Conservation (phyloP, 2,888 invertebrate species). For the Ornithoptera priamus region DNA sequence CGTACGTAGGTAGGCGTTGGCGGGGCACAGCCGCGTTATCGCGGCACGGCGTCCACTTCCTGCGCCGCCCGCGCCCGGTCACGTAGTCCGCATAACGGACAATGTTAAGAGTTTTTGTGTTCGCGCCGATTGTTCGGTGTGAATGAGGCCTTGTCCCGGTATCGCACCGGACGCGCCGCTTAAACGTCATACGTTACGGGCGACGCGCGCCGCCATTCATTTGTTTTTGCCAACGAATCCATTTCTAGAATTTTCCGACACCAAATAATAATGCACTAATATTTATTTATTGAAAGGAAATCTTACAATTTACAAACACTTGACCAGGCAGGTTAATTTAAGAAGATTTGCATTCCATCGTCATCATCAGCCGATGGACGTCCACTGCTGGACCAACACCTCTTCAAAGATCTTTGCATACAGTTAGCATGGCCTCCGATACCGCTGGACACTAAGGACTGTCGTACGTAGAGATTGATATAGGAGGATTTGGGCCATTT, state of each 20-base stretch:
- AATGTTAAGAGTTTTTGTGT: slow-evolving; percentile 38
- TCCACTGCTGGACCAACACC: too few relatives aligned
- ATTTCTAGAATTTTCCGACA: not conserved
- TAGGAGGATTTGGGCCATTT: too few relatives aligned
- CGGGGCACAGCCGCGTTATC: slow-evolving; percentile 38
- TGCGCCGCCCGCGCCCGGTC: slow-evolving; percentile 36
- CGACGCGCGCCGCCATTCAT: slow-evolving; percentile 4
- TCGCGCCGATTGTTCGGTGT: slow-evolving; percentile 36
- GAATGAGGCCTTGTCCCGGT: slow-evolving; percentile 36
- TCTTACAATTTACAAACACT: too few relatives aligned
- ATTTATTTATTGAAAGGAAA: too few relatives aligned
- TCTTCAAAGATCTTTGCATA: too few relatives aligned
- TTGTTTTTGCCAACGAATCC: slow-evolving; percentile 13
- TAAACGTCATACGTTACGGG: slow-evolving; percentile 23
- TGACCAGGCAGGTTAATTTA: too few relatives aligned
- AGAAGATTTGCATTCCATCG: too few relatives aligned
- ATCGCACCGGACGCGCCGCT: slow-evolving; percentile 41
- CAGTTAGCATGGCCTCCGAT: too few relatives aligned
- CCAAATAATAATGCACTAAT: not conserved
- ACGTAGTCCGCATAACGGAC: slow-evolving; percentile 40
- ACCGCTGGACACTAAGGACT: too few relatives aligned
- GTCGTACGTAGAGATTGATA: too few relatives aligned
- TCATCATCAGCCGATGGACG: too few relatives aligned
- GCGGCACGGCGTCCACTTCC: slow-evolving; percentile 36
- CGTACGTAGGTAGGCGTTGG: slow-evolving; percentile 9